Evolutionary conservation across 2,888 invertebrate genomes (phyloP).

Genomic region (Drosophila phalerata): DNA sequence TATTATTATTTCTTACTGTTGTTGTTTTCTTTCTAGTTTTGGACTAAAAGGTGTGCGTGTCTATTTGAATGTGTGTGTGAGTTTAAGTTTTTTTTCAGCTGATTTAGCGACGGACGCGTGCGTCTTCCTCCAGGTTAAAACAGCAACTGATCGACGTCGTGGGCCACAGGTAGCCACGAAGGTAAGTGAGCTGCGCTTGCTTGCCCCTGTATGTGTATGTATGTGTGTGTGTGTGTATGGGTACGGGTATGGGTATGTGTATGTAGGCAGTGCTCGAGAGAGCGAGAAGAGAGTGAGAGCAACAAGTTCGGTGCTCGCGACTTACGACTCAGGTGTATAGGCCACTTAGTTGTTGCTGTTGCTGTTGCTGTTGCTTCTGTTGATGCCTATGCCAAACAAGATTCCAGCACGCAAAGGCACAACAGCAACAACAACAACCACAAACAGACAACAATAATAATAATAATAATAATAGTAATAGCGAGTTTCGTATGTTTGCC

Average conservation of each 20-base stretch:
- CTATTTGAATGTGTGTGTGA: slow-evolving; percentile 24
- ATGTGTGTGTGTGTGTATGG: background rate
- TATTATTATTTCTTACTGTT: slow-evolving; percentile 32
- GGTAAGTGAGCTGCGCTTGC: slow-evolving; percentile 71
- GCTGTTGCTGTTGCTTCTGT: slow-evolving; percentile 42
- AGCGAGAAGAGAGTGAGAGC: slow-evolving; percentile 15
- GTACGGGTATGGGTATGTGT: background rate
- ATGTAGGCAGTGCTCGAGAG: background rate
- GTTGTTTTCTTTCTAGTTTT: slow-evolving; percentile 76
- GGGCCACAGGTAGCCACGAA: slow-evolving; percentile 72
- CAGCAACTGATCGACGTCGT: slow-evolving; percentile 71
- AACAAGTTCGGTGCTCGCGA: slow-evolving; percentile 7
- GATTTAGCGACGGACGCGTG: slow-evolving; percentile 59
- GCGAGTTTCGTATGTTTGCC: slow-evolving; percentile 54
- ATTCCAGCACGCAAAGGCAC: slow-evolving; percentile 77
- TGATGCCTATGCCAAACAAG: slow-evolving; percentile 64
- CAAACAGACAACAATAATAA: slow-evolving; percentile 17
- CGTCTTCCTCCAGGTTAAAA: slow-evolving; percentile 68
- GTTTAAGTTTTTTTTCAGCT: slow-evolving; percentile 41
- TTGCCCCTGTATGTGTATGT: slow-evolving; percentile 20
- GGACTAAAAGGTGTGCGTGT: slow-evolving; percentile 51
- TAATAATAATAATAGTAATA: slow-evolving; percentile 14
- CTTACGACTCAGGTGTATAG: slow-evolving; percentile 59
- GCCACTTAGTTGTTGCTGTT: slow-evolving; percentile 50
- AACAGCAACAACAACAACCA: slow-evolving; percentile 32